phyloP scores from a whole-genome alignment of 2,888 invertebrate species.

The Tricholauxania praeusta region DNA sequence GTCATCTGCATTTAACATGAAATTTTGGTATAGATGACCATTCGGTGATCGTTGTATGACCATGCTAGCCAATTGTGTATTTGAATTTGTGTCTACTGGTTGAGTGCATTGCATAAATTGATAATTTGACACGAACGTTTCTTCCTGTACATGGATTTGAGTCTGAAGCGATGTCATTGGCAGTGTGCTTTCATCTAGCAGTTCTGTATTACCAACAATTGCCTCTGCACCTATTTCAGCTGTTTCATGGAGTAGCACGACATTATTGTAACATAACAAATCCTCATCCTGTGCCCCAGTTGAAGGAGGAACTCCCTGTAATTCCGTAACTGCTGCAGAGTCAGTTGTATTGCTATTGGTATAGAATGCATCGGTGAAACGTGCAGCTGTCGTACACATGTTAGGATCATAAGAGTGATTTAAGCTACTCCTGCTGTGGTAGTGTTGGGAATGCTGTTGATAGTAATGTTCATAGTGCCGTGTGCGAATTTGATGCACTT shows the following conservation, averaged over 20 bases:
- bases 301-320: neutral
- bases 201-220: slow-evolving; percentile 19
- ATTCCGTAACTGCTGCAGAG: neutral
- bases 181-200: neutral
- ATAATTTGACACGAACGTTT: slow-evolving; percentile 13
- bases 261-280: slow-evolving; percentile 20
- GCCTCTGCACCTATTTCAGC: slow-evolving; percentile 31
- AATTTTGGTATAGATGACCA: slow-evolving; percentile 48
- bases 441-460: neutral
- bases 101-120: slow-evolving; percentile 18
- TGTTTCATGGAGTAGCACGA: slow-evolving; percentile 18
- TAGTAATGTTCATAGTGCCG: slow-evolving; percentile 6
- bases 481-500: neutral
- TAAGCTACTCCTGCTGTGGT: slow-evolving; percentile 1
- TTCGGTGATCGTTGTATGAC: slow-evolving; percentile 45
- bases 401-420: slow-evolving; percentile 48
- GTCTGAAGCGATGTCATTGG: slow-evolving; percentile 1
- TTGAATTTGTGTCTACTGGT: neutral
- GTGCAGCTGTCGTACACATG: slow-evolving; percentile 49
- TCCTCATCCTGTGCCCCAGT: slow-evolving; percentile 20
- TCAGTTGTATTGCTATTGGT: neutral
- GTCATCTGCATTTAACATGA: slow-evolving; percentile 32
- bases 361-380: slow-evolving; percentile 40
- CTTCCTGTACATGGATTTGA: slow-evolving; percentile 23
- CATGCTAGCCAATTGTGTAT: neutral